Conservation (phyloP, 2,888 invertebrate species). For the Microplitis manilae region DNA sequence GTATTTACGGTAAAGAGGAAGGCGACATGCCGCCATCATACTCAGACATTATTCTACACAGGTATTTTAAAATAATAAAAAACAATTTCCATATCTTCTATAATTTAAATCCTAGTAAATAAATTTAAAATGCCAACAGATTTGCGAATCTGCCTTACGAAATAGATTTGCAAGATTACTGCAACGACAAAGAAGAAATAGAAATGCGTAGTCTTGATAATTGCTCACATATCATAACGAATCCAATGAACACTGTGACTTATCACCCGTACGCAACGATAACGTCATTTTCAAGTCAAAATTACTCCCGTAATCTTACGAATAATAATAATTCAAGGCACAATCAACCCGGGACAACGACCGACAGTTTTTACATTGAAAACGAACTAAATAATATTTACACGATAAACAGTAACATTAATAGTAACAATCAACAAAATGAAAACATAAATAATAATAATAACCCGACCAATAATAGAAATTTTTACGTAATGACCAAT, state of each 20-base stretch:
- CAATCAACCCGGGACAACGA: conserved; percentile 53
- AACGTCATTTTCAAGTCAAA: conserved; percentile 61
- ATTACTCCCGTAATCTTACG: conserved; percentile 59
- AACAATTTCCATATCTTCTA: no score
- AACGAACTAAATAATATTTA: conserved; percentile 56
- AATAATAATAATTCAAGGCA: conserved; percentile 64
- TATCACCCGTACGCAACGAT: conserved; percentile 58
- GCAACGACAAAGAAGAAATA: conserved; percentile 61
- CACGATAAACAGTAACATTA: not conserved
- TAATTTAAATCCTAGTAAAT: not conserved
- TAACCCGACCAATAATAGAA: not conserved
- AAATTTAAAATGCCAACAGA: conserved; percentile 46
- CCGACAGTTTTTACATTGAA: conserved; percentile 64
- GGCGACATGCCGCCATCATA: conserved; percentile 67
- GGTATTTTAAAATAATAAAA: conserved; percentile 49
- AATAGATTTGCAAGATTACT: conserved; percentile 60
- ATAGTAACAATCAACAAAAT: conserved; percentile 3
- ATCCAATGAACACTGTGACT: conserved; percentile 56
- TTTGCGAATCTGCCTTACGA: conserved; percentile 66
- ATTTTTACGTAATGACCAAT: not conserved
- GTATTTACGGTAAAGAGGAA: conserved; percentile 72
- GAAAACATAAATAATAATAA: not conserved
- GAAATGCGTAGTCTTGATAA: conserved; percentile 63
- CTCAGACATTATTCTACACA: conserved; percentile 66
- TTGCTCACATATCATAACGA: conserved; percentile 61